Conservation (phyloP, 64 coral and sea anemone species). For the Acropora yongei region DNA sequence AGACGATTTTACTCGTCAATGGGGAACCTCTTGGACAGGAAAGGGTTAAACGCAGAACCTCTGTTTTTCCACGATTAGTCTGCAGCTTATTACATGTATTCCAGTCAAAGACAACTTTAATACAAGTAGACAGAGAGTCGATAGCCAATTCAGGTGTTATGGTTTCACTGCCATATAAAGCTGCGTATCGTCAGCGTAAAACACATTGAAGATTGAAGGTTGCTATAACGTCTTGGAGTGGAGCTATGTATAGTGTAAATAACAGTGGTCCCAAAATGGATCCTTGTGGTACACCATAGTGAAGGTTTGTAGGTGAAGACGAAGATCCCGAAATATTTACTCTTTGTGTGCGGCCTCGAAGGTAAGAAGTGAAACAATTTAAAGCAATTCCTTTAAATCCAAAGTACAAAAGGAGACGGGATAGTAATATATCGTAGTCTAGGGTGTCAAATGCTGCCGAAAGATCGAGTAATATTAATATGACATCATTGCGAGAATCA, state of each 20-base stretch:
- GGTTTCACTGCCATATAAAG: conserved; percentile 14
- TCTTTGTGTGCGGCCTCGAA: neutral
- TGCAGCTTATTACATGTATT: too few relatives aligned
- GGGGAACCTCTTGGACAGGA: too few relatives aligned
- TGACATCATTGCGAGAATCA: neutral
- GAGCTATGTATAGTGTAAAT: too few relatives aligned
- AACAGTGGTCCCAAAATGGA: too few relatives aligned
- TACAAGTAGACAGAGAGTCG: neutral
- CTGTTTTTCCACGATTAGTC: too few relatives aligned
- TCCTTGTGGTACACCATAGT: neutral
- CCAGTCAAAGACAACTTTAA: neutral
- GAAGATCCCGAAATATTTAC: conserved; percentile 5
- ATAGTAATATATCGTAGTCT: neutral
- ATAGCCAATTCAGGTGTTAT: neutral
- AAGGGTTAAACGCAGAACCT: too few relatives aligned
- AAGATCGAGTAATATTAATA: conserved; percentile 17
- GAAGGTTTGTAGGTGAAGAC: neutral
- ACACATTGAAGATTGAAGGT: neutral
- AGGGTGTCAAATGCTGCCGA: conserved; percentile 36
- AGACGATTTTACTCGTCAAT: too few relatives aligned
- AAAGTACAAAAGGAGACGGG: neutral
- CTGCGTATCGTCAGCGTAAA: neutral
- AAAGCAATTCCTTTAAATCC: conserved; percentile 18
- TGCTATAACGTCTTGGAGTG: neutral
- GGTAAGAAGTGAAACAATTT: conserved; percentile 5